phyloP scores from a whole-genome alignment of 92 coral and sea anemone genomes.

The Muricea muricata region DNA sequence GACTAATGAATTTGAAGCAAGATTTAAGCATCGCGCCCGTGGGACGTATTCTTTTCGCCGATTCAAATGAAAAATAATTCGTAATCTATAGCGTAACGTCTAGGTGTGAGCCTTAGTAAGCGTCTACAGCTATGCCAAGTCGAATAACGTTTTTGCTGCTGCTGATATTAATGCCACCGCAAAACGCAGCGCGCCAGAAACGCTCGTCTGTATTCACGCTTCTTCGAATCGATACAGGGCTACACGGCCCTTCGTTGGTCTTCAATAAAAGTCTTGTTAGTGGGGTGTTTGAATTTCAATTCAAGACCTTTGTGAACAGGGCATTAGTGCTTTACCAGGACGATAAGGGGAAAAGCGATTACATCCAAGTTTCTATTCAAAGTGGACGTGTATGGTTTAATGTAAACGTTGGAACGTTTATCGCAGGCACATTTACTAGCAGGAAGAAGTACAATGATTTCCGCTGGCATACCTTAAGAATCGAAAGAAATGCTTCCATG shows the following conservation, averaged over 20 bases:
- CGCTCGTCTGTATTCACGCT: neutral
- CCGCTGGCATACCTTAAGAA: slow-evolving; percentile 6
- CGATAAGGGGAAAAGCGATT: neutral
- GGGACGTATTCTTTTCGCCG: neutral
- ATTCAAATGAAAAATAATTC: neutral
- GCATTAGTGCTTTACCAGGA: slow-evolving; percentile 35
- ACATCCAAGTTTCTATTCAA: neutral
- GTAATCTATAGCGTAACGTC: neutral
- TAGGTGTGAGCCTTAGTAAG: neutral
- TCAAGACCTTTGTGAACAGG: slow-evolving; percentile 1
- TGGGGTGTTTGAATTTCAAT: slow-evolving; percentile 31
- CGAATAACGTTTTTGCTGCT: neutral
- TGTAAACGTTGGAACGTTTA: neutral
- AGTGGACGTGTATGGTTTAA: neutral
- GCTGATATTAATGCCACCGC: neutral
- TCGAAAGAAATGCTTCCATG: slow-evolving; percentile 1
- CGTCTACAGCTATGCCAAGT: neutral
- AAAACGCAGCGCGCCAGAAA: neutral
- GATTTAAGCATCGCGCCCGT: neutral
- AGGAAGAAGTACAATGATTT: slow-evolving; percentile 4
- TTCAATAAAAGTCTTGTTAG: neutral
- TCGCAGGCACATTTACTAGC: neutral
- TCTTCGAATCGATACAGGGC: neutral
- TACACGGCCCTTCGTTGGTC: slow-evolving; percentile 22
- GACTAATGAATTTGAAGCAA: neutral